Evolutionary conservation across 2,888 invertebrate genomes (phyloP), one percentile per base, ranked within the genome.

Genomic region (Trichopoda pennipes): DNA sequence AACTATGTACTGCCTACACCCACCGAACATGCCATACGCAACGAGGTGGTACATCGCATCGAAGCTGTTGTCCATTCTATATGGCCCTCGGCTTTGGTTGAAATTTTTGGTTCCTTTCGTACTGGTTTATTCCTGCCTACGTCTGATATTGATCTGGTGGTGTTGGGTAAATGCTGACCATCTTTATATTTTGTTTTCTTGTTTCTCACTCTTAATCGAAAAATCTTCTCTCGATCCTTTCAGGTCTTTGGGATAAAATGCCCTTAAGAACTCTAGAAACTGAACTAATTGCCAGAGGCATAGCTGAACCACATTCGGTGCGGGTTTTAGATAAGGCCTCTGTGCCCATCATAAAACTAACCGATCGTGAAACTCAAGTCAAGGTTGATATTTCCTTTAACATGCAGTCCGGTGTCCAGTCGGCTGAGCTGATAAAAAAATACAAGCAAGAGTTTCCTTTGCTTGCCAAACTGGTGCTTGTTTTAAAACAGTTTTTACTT

Each of bases 321-420:
- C 98, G 98, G 93, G 98, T 99, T 87, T 93, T 99, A 86, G 98
- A 99, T 92, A 98, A 98, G 92, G 99, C 99, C 80, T 97, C 98
- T 72, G 99, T 99, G 87, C 99, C 99, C 87, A 99, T 99, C 88
- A 97, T 99, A 85, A 99, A 99, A 93, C 93, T 99, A 91, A 98
- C 97, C 38, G 98, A 99, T 91, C 93, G 94, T 84, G 94, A 94
- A 89, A 92, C 91, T 92, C 95, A 86, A 85, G 96, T 99, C 80
- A 97, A 97, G 93, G 98, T 98, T 88, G 99, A 99, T 92, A 99
- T 99, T 91, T 98, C 99, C 88, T 99, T 99, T 93, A 99, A 99
- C 92, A 99, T 99, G 96, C 96, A 95, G 91, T 98, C 98, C 92
- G 99, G 99, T 80, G 97, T 99, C 56, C 96, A 97, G 92, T 98